Conservation (phyloP, 2,888 invertebrate species). For the Cecidostiba fungosa region DNA sequence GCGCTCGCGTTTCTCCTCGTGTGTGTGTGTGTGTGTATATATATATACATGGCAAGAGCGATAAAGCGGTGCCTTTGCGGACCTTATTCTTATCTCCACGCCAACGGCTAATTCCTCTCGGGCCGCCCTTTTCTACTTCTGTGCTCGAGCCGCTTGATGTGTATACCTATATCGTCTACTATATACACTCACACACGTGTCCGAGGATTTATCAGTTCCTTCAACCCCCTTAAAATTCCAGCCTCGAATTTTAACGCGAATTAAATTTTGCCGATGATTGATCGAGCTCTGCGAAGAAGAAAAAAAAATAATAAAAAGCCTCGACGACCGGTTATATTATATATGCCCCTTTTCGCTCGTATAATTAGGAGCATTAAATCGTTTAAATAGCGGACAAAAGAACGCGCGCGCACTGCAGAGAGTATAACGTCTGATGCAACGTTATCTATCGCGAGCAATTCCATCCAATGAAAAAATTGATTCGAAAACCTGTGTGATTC, state of each 20-base stretch:
- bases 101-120: slow-evolving; percentile 53
- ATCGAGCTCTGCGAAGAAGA: neutral
- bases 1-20: slow-evolving; percentile 46
- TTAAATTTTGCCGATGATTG: neutral
- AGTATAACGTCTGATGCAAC: slow-evolving; percentile 53
- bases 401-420: slow-evolving; percentile 6
- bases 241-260: neutral
- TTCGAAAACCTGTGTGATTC: slow-evolving; percentile 60
- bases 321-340: neutral
- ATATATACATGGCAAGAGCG: slow-evolving; percentile 32
- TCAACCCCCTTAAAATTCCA: slow-evolving; percentile 20
- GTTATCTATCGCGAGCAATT: slow-evolving; percentile 42
- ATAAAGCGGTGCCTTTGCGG: slow-evolving; percentile 53
- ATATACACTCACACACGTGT: neutral
- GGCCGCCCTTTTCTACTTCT: slow-evolving; percentile 54
- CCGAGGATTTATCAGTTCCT: slow-evolving; percentile 38
- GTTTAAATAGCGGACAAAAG: slow-evolving; percentile 53
- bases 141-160: neutral
- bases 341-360: neutral
- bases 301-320: neutral
- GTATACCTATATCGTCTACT: neutral
- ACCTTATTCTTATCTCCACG: slow-evolving; percentile 59
- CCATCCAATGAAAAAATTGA: slow-evolving; percentile 60
- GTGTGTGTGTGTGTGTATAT: no score
- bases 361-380: slow-evolving; percentile 11